Evolutionary conservation across 2,888 invertebrate species (phyloP).

Genomic region (Cheilosia impressa): DNA sequence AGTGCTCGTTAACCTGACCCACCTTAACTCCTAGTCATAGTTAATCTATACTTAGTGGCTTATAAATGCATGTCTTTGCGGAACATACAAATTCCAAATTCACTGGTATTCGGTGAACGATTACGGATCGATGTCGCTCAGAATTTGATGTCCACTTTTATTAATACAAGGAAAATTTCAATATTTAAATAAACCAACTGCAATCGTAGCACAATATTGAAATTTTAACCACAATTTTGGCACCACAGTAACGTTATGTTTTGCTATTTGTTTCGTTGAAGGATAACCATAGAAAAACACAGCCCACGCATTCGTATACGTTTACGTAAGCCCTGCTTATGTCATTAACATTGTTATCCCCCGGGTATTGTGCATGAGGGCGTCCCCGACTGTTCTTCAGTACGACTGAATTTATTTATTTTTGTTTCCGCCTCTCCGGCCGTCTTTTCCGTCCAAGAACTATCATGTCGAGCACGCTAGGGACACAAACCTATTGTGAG

Average conservation of each 20-base stretch:
- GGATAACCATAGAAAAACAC: neutral
- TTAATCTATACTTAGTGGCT: too few species aligned
- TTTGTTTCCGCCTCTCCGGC: neutral
- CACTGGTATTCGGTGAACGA: too few species aligned
- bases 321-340: slow-evolving; percentile 1
- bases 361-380: neutral
- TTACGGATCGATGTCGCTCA: too few species aligned
- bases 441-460: neutral
- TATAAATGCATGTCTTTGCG: too few species aligned
- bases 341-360: slow-evolving; percentile 11
- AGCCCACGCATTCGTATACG: neutral
- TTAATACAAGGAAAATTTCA: too few species aligned
- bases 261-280: too few species aligned
- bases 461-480: slow-evolving; percentile 16
- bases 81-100: too few species aligned
- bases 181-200: too few species aligned
- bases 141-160: too few species aligned
- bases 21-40: too few species aligned
- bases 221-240: neutral
- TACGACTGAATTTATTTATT: slow-evolving; percentile 18
- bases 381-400: neutral
- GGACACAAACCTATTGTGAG: slow-evolving; percentile 13
- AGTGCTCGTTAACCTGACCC: too few species aligned
- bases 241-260: too few species aligned
- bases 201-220: neutral